Conservation (phyloP, 2,888 invertebrate species). For the Trimorus sp. region DNA sequence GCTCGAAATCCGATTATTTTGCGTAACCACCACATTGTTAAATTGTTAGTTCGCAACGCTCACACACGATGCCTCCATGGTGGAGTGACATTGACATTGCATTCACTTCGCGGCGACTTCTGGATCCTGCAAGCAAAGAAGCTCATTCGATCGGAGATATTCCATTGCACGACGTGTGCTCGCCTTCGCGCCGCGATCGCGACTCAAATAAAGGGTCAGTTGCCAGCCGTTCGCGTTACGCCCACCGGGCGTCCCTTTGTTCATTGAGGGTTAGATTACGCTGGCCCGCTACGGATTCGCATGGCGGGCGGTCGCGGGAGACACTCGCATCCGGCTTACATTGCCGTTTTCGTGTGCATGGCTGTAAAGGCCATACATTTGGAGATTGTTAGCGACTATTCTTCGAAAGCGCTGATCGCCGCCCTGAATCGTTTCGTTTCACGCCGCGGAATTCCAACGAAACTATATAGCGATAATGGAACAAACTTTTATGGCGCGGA, state of each 20-base stretch:
- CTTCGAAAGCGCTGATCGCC: conserved; percentile 4
- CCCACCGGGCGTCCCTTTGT: conserved; percentile 5
- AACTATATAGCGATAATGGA: conserved; percentile 10
- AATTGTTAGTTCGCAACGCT: conserved; percentile 1
- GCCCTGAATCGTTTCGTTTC: conserved; percentile 4
- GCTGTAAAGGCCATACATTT: conserved; percentile 16
- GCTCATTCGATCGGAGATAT: conserved; percentile 20
- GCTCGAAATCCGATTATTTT: conserved; percentile 2
- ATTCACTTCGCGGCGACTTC: neutral
- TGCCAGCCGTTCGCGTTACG: conserved; percentile 17
- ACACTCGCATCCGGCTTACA: conserved; percentile 4
- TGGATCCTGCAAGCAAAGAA: conserved; percentile 25
- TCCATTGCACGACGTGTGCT: conserved; percentile 44
- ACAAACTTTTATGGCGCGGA: conserved; percentile 19
- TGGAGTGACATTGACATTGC: conserved; percentile 12
- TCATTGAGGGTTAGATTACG: conserved; percentile 12
- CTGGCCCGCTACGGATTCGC: conserved; percentile 2
- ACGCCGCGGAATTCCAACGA: neutral
- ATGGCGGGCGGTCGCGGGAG: conserved; percentile 9
- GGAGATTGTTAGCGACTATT: conserved; percentile 5
- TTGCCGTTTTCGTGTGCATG: conserved; percentile 18
- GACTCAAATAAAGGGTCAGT: conserved; percentile 17
- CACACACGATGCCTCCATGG: conserved; percentile 27
- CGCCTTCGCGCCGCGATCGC: conserved; percentile 16
- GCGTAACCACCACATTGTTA: neutral